Conservation (phyloP, 2,113 vertebrate species). For the Leucoraja erinaceus region DNA sequence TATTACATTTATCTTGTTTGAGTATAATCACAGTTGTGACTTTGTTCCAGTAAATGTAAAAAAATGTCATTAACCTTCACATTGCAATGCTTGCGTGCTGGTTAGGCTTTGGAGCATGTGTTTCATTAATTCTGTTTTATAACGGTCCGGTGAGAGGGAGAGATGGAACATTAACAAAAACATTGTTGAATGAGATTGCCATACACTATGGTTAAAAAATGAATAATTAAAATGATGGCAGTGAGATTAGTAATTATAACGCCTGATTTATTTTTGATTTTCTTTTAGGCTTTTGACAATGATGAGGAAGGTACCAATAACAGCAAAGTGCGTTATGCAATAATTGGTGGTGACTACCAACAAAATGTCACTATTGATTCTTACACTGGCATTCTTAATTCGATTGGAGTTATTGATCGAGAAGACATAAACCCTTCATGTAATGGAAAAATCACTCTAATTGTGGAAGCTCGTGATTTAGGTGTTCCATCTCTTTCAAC, state of each 20-base stretch:
- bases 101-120: not conserved
- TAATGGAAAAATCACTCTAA: slow-evolving; percentile 62
- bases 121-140: not conserved
- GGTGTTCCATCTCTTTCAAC: slow-evolving; percentile 53
- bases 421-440: slow-evolving; percentile 61
- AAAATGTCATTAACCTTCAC: not conserved
- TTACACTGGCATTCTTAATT: slow-evolving; percentile 55
- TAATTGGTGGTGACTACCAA: slow-evolving; percentile 59
- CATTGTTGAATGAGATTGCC: not conserved
- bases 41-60: not conserved
- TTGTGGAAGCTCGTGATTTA: slow-evolving; percentile 63
- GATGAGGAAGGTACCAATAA: slow-evolving; percentile 66
- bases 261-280: not conserved
- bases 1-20: not conserved
- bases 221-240: not conserved
- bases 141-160: not conserved
- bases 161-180: not conserved
- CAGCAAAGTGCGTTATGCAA: slow-evolving; percentile 61
- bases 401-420: slow-evolving; percentile 58
- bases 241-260: not conserved
- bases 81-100: not conserved
- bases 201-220: not conserved
- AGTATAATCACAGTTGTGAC: not conserved
- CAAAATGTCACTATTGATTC: slow-evolving; percentile 69
- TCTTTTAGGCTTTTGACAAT: slow-evolving; percentile 67